Conservation (phyloP, 2,888 invertebrate genomes). For the Toxonevra muliebris region DNA sequence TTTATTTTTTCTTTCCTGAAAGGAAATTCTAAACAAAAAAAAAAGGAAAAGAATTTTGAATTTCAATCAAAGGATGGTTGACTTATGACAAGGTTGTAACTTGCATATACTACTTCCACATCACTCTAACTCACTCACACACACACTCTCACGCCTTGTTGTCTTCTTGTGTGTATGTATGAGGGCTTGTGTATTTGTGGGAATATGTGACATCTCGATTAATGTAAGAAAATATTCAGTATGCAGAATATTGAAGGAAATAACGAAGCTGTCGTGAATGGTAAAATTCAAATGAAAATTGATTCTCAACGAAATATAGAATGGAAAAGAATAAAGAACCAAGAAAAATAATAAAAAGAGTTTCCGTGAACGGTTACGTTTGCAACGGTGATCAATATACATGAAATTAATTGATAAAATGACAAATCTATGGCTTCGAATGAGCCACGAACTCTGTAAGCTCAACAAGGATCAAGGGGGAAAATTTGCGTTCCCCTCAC, state of each 20-base stretch:
- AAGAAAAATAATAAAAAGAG: neutral
- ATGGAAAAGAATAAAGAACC: neutral
- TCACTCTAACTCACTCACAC: neutral
- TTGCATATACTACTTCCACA: neutral
- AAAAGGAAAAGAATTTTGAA: neutral
- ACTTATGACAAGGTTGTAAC: slow-evolving; percentile 13
- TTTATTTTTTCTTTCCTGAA: neutral
- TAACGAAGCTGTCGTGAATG: neutral
- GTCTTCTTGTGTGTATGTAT: neutral
- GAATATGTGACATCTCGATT: slow-evolving; percentile 4
- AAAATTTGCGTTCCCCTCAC: too few relatives aligned
- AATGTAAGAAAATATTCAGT: slow-evolving; percentile 1
- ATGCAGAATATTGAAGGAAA: neutral
- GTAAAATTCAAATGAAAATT: neutral
- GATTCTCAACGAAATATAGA: neutral
- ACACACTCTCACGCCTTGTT: neutral
- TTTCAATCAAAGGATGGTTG: slow-evolving; percentile 16
- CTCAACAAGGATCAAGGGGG: too few relatives aligned
- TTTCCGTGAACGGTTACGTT: neutral
- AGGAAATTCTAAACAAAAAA: neutral
- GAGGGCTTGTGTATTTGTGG: neutral
- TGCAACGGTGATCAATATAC: too few relatives aligned
- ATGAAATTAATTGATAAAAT: too few relatives aligned
- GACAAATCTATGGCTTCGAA: too few relatives aligned
- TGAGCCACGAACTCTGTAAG: too few relatives aligned